Evolutionary conservation across 2,888 invertebrate genomes (phyloP), one percentile per base, ranked within the genome.

Genomic region (Dynastes tityus): DNA sequence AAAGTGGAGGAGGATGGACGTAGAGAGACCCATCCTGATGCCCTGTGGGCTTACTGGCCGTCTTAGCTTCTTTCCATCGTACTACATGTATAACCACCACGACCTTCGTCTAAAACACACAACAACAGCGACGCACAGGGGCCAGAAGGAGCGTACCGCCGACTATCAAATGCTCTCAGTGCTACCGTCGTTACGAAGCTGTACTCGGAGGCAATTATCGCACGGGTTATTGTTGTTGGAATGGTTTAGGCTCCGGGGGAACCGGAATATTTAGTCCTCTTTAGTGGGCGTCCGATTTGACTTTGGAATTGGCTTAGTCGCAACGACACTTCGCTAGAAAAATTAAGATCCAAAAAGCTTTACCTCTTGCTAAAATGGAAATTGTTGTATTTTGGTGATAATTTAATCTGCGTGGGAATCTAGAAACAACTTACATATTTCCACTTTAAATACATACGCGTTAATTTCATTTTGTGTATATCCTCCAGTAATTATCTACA

Each of bases 151-250:
- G 40, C 45, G 11, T 9, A 64, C 64, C 13, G 32, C 27, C 45
- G 45, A 67, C 67, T 67, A 67, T 32, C 67, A 67, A 45, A 67
- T 49, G 45, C 67, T 29, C 45, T 2, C 11, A 29, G 27, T 6
- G 22, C 6, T 58, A 58, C 73, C 73, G 58, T 55, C 73, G 73
- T 45, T 67, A 77, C 74, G 77, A 65, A 49, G 37, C 22, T 53
- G 67, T 82, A 82, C 84, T 82, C 83, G 81, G 84, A 40, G 83
- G 86, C 86, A 88, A 88, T 88, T 88, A 88, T 88, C 87, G 84
- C 87, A 87, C 87, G 87, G 87, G 87, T 88, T 87, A 88, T 88
- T 88, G 87, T 88, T 87, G 87, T 87, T 87, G 86, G 85, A 87
- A 85, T 85, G 86, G 86, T 87, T 87, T 87, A 87, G 37, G 87